Evolutionary conservation across 1,140 invertebrate species (phyloP), one percentile per base, ranked within the genome.

Genomic region (Mycetomoellerius zeteki): DNA sequence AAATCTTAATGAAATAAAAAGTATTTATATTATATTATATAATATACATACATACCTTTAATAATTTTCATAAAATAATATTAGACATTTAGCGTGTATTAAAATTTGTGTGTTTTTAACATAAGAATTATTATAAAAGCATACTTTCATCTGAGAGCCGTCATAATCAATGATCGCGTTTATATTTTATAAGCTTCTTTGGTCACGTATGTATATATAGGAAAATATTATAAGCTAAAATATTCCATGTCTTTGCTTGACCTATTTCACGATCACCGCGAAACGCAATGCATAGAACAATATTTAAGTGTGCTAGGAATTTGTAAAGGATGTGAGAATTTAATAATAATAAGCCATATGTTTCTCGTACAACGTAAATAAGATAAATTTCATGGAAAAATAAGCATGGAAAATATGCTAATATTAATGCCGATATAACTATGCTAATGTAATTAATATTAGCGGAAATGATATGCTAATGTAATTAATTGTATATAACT

Each of bases 211-310:
- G 56, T 80, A 71, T 80, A 86, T 86, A 62, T 86, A n/a, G n/a
- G 19, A 75, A 84, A 75, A 84, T 82, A 86, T 86, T 77, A 67
- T 72, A 78, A 88, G 64, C 75, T 86, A 73, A 78, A 86, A 87
- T 86, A 88, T 82, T 78, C 88, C 90, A 92, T 89, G 85, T 43
- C 88, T 86, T 91, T 92, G 91, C 85, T 89, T 93, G 93, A 94
- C 93, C 93, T 88, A 94, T 94, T 94, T 94, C 73, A 87, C 87
- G 86, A 92, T 89, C 91, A 86, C 78, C 86, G 85, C 69, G 77
- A 92, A 93, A 89, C 62, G 89, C 60, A 60, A 43, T 27, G 43
- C 54, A 24, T 27, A 52, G 69, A 50, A 84, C 72, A 75, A 75
- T 75, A 84, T 19, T 37, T 54, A 60, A 33, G 8, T 47, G 67